phyloP scores from a whole-genome alignment of 2,113 vertebrate genomes.

The Neodontobutis hainanensis region DNA sequence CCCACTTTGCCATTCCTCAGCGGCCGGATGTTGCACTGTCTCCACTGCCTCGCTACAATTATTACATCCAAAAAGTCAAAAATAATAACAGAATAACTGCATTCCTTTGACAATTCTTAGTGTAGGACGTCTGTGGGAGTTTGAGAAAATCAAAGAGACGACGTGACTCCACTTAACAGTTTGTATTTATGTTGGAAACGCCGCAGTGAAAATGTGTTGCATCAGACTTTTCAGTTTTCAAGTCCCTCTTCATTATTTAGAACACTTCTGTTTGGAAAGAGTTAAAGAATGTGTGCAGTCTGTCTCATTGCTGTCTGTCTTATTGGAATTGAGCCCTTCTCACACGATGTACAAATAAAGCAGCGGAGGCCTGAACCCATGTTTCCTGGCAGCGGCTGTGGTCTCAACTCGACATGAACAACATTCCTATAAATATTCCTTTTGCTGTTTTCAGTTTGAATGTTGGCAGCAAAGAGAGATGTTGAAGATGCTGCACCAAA shows the following conservation, averaged over 20 bases:
- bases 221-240: background rate
- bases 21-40: background rate
- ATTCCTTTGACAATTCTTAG: background rate
- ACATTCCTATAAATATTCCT: too few species aligned
- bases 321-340: background rate
- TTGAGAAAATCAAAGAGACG: background rate
- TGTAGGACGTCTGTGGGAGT: background rate
- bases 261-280: background rate
- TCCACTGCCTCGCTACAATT: background rate
- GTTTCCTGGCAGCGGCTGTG: conserved; percentile 1
- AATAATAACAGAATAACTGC: background rate
- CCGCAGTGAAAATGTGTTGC: background rate
- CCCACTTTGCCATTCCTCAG: too few species aligned
- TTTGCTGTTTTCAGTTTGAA: too few species aligned
- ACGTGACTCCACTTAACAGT: background rate
- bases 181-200: background rate
- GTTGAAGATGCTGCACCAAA: too few species aligned
- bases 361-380: background rate
- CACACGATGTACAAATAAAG: background rate
- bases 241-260: background rate
- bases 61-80: background rate
- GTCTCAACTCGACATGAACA: background rate
- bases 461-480: too few species aligned
- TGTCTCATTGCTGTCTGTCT: background rate
- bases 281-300: background rate